A percentile compares a stretch with the other conserved stretches of the same genome.
These are phyloP conservation scores for Denticeps clupeoides DNA, from an alignment of 2,797 vertebrate genomes.

Conservation along the genomic window DNA sequence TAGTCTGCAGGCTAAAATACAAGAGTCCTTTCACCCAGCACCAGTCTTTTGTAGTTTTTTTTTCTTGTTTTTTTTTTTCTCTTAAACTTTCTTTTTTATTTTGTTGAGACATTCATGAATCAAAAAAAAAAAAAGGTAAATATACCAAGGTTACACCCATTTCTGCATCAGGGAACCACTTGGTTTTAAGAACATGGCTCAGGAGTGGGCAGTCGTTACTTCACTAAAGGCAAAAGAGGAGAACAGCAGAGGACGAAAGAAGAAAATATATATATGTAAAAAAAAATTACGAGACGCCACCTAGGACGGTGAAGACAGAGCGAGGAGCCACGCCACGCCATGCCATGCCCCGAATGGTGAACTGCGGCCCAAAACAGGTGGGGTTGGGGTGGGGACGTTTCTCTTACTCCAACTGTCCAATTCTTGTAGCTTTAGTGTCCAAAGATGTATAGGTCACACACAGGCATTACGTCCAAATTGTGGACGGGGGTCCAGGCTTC, in stretches of 20 bases:
- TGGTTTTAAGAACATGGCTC: slow-evolving; percentile 60
- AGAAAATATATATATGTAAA: too few relatives aligned
- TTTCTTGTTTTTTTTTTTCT: slow-evolving; percentile 47
- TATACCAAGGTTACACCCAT: slow-evolving; percentile 52
- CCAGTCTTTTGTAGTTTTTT: slow-evolving; percentile 49
- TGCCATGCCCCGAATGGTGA: slow-evolving; percentile 34
- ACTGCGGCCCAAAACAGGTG: slow-evolving; percentile 21
- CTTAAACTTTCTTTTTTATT: too few relatives aligned
- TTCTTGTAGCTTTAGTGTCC: too few relatives aligned
- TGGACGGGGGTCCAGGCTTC: slow-evolving; percentile 18
- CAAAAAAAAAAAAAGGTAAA: slow-evolving; percentile 57
- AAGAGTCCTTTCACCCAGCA: slow-evolving; percentile 43
- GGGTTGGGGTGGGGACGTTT: not conserved
- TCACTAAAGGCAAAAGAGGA: slow-evolving; percentile 65
- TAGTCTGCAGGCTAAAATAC: slow-evolving; percentile 44
- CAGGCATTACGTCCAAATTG: not conserved
- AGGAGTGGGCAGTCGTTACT: slow-evolving; percentile 57
- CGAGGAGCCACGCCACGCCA: slow-evolving; percentile 37
- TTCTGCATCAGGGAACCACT: slow-evolving; percentile 49
- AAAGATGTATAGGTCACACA: not conserved
- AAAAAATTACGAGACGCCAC: slow-evolving; percentile 49
- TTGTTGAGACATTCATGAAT: slow-evolving; percentile 56
- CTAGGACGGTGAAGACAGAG: slow-evolving; percentile 40
- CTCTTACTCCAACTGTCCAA: too few relatives aligned
- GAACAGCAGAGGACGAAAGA: slow-evolving; percentile 49